Evolutionary conservation across 92 coral and sea anemone genomes (phyloP).

Genomic region (Zoanthus sansibaricus): DNA sequence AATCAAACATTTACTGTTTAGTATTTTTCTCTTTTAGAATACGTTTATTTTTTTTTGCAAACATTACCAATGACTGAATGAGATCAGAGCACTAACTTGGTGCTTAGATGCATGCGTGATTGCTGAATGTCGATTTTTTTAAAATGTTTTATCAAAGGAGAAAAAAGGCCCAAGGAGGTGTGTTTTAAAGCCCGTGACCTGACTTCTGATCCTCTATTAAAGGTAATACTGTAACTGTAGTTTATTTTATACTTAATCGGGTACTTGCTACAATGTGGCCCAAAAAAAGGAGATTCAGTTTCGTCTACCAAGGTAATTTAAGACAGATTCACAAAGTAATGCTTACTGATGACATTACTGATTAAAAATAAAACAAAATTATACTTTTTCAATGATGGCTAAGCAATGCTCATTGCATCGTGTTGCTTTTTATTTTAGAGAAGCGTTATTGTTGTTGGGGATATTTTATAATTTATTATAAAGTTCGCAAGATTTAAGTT

Average conservation of each 20-base stretch:
- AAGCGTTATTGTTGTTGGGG: no score
- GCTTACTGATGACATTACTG: constrained; percentile 8
- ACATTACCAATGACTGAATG: background rate
- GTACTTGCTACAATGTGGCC: background rate
- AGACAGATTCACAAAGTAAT: background rate
- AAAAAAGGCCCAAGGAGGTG: background rate
- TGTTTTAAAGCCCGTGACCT: background rate
- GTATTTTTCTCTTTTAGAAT: background rate
- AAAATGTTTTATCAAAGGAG: background rate
- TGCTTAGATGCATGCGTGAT: constrained; percentile 18
- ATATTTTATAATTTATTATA: no score
- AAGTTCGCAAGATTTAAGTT: background rate
- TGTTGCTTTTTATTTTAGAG: no score
- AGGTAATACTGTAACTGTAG: background rate
- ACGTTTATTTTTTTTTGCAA: background rate
- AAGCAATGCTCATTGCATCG: background rate
- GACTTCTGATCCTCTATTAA: background rate
- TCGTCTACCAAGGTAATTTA: background rate
- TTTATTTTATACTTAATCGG: background rate
- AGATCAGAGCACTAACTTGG: constrained; percentile 2
- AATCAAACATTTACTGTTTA: constrained; percentile 13
- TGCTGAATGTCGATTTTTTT: background rate
- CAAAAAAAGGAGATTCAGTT: background rate
- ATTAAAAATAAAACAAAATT: background rate
- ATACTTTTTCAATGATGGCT: background rate